Evolutionary conservation across 2,113 vertebrate genomes (phyloP), one percentile per base, ranked within the genome.

Genomic region (Carettochelys insculpta): DNA sequence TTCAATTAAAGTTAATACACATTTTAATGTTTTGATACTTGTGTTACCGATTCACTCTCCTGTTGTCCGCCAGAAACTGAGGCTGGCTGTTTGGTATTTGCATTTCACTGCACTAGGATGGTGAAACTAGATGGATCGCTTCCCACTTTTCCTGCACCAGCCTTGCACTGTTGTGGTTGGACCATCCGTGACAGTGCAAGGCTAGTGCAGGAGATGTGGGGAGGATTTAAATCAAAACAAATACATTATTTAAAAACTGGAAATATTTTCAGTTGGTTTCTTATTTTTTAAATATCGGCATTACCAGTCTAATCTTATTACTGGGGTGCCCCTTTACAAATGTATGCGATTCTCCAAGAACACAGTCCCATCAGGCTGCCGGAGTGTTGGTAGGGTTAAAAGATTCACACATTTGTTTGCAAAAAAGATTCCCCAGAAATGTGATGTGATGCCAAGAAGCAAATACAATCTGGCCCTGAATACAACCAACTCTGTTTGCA

Each of bases 381-480:
- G 10, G 61, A 68, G n/a, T 68, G 61, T 68, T 19, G 10, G 61
- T 68, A 93, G 87, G 83, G 92, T 84, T 77, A 14, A 87, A 81
- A 78, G 81, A 85, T 87, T 94, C 50, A 85, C 86, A 92, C 90
- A 17, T 50, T 19, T 52, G 58, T 78, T 84, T 94, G 94, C 95
- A 93, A 94, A 94, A 83, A 93, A 87, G 77, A 48, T 34, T 95
- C 52, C 85, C 82, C 82, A 82, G 56, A n/a, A 92, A 76, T 89
- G 73, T 65, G 85, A 89, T 83, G 58, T 61, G 68, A 82, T 93
- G 94, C 94, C 89, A 91, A 81, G 93, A 94, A 87, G 34, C 90
- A 75, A 92, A 75, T 75, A 88, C 93, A 94, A 73, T 27, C 58
- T 38, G 22, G 20, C 56, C 61, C 71, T 75, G 71, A 24, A 75